Evolutionary conservation across 64 coral and sea anemone species (phyloP), one percentile per base, ranked within the genome.

Genomic region (Stichodactyla mertensii): DNA sequence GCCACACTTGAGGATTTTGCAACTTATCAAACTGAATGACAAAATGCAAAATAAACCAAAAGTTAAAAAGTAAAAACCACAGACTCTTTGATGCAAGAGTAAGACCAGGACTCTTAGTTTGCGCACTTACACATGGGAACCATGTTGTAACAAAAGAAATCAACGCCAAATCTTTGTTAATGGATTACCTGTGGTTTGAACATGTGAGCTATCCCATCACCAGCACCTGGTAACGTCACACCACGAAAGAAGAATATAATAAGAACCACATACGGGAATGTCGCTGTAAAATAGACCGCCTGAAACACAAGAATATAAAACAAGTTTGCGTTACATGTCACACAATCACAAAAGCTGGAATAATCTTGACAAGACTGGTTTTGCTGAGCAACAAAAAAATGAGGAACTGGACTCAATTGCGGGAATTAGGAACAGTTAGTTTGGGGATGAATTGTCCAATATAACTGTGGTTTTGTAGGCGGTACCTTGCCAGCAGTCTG

Each of bases 1-100:
- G 90, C 97, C 97, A 99, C 14, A 99, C 97, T 31, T 92, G 93
- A 15, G 97, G 97, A 54, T 91, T 88, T 52, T 26, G 56, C 16
- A 99, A 83, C 64, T 95, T 99, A 0, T 87, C 66, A 80, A 99
- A 99, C 97, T 99, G 69, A 64, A 85, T 59, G n/a, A 89, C 18
- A 82, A 83, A 1, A 52, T 62, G 4, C 59, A 59, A 74, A 13
- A 61, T 20, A 27, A 18, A 87, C 20, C 8, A 28, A 0, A 67
- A 45, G 6, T 23, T 61, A 67, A 66, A 64, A 66, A 66, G 55
- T 51, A 6, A 20, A 54, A 8, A 10, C 36, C 36, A 45, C 36
- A 45, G 36, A 45, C 36, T 45, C 3, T 45, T 45, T 45, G 36
- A 45, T 45, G 36, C 36, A 45, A 45, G 36, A 45, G 36, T 4